Percentiles rank a stretch among this genome's conserved stretches.
Conservation (phyloP, 1,140 invertebrate species). For the Drosophila ambigua region DNA sequence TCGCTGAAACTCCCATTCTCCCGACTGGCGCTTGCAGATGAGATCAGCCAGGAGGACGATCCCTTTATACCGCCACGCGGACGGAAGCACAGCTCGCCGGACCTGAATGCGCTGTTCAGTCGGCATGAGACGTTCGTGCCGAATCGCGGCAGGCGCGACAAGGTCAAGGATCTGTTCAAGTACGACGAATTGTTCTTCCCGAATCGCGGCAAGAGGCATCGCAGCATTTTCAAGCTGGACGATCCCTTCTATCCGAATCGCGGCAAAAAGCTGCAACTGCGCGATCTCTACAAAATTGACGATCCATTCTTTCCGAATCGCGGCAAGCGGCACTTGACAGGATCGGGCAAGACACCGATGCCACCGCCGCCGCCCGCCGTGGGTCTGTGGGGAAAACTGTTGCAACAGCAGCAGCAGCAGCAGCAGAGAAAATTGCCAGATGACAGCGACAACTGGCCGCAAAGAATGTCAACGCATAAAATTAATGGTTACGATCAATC, state of each 20-base stretch:
- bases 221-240: constrained; percentile 52
- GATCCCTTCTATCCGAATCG: constrained; percentile 73
- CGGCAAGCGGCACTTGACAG: constrained; percentile 63
- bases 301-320: constrained; percentile 79
- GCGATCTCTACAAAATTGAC: constrained; percentile 69
- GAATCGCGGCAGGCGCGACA: constrained; percentile 79
- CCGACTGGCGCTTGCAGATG: constrained; percentile 27
- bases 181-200: constrained; percentile 82
- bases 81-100: constrained; percentile 72
- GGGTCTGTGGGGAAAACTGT: constrained; percentile 21
- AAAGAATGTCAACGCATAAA: constrained; percentile 80
- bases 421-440: constrained; percentile 13
- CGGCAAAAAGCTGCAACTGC: constrained; percentile 74
- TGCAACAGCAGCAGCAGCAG: constrained; percentile 28
- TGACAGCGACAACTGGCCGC: constrained; percentile 58
- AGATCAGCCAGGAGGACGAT: constrained; percentile 49
- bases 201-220: constrained; percentile 79
- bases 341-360: constrained; percentile 7
- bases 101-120: constrained; percentile 65
- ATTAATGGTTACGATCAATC: constrained; percentile 81
- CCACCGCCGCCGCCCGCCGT: neutral
- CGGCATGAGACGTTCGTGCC: constrained; percentile 78
- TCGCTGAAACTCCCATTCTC: neutral
- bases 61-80: constrained; percentile 80
- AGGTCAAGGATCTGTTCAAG: constrained; percentile 82